Conservation (phyloP, 2,797 vertebrate species). For the Rhinichthys osculus region DNA sequence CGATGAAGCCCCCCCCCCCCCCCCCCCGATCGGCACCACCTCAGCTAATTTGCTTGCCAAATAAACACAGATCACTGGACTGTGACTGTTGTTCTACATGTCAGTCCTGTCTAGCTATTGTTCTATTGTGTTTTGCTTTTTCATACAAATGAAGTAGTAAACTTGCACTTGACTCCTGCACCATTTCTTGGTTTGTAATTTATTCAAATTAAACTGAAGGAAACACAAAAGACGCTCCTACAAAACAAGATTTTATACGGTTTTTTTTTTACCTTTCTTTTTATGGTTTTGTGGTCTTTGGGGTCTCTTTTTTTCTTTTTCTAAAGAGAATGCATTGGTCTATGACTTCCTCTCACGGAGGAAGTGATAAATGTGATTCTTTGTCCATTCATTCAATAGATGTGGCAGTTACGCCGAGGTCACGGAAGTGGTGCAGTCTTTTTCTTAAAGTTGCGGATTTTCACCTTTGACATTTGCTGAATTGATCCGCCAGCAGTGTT, state of each 20-base stretch:
- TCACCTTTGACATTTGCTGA: constrained; percentile 60
- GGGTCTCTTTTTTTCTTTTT: background rate
- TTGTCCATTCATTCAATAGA: constrained; percentile 50
- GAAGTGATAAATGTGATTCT: constrained; percentile 54
- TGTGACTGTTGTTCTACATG: constrained; percentile 61
- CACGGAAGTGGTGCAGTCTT: constrained; percentile 44
- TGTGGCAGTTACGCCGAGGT: constrained; percentile 45
- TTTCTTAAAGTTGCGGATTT: constrained; percentile 54
- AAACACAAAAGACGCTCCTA: background rate
- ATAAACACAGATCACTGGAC: constrained; percentile 65
- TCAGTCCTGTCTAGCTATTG: constrained; percentile 49
- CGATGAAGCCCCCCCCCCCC: constrained; percentile 24
- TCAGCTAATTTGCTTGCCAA: constrained; percentile 69
- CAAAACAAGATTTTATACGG: background rate
- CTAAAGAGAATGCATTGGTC: background rate
- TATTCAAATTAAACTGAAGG: background rate
- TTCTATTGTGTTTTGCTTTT: constrained; percentile 37
- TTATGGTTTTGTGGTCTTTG: background rate
- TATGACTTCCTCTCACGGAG: constrained; percentile 27
- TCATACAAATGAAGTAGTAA: constrained; percentile 46
- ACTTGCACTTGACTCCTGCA: constrained; percentile 30
- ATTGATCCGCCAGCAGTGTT: constrained; percentile 56
- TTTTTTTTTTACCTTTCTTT: background rate
- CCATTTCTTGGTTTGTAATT: background rate
- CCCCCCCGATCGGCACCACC: constrained; percentile 58